These are phyloP conservation scores for Theretra japonica DNA, from an alignment of 2,888 invertebrate genomes.

Conservation along the genomic window DNA sequence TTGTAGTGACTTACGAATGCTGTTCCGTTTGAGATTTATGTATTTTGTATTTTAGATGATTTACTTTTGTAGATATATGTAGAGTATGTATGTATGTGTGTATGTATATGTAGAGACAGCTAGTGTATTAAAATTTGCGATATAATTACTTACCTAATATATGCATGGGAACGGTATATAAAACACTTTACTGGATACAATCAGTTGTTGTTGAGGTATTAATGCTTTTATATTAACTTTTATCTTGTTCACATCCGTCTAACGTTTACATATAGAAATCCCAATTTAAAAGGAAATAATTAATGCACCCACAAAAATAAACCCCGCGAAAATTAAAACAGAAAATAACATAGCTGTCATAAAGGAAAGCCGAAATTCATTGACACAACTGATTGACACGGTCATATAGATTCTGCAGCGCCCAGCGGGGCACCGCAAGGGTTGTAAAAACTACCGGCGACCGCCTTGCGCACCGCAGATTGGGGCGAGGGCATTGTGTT, in stretches of 20 bases:
- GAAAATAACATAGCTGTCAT: constrained; percentile 46
- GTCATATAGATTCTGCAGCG: constrained; percentile 35
- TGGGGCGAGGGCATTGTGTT: constrained; percentile 51
- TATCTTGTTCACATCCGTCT: too few species aligned
- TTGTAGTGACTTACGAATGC: neutral
- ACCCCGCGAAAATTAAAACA: constrained; percentile 14
- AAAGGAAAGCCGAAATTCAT: constrained; percentile 42
- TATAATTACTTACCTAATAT: too few species aligned
- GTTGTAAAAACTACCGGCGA: constrained; percentile 70
- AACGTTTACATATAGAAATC: too few species aligned
- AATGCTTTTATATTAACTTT: too few species aligned
- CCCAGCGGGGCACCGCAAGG: constrained; percentile 68
- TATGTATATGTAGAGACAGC: too few species aligned
- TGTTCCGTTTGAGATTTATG: neutral
- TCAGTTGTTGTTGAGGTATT: too few species aligned
- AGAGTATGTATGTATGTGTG: too few species aligned
- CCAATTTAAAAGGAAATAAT: neutral
- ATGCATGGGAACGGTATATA: too few species aligned
- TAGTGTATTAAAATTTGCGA: too few species aligned
- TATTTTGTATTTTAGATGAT: neutral
- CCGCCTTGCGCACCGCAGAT: constrained; percentile 73
- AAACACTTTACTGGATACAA: too few species aligned
- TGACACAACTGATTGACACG: constrained; percentile 54
- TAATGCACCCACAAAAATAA: neutral
- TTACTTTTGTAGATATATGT: too few species aligned